A percentile compares a stretch with the other conserved stretches of the same genome.
These are phyloP conservation scores for Halichoerus grypus DNA, from an alignment of 2,113 vertebrate species.

Conservation along the genomic window DNA sequence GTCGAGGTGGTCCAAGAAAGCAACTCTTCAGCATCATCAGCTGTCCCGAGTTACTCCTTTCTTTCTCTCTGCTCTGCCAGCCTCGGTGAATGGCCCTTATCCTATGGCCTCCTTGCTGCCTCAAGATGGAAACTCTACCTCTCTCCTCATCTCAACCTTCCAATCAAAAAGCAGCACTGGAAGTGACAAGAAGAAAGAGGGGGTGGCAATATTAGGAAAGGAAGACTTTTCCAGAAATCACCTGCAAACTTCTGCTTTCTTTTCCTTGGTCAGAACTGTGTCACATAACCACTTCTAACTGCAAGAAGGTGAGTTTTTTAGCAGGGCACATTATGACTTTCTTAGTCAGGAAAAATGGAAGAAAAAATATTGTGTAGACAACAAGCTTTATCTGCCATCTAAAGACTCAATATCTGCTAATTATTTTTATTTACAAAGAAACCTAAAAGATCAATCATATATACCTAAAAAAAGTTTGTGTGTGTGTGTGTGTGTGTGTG, in stretches of 20 bases:
- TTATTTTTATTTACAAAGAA: constrained; percentile 20
- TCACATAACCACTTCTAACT: not conserved
- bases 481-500: not conserved
- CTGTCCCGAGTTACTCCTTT: not conserved
- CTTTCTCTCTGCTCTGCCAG: not conserved
- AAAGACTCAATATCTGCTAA: not conserved
- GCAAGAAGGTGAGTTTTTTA: not conserved
- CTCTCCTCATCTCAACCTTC: not conserved
- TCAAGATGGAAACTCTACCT: not conserved
- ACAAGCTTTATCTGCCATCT: not conserved
- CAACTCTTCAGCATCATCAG: not conserved
- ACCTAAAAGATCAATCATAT: not conserved
- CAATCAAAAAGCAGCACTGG: not conserved
- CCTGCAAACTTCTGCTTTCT: not conserved
- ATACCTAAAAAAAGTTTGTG: not conserved
- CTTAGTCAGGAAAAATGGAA: not conserved
- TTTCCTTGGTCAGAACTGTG: not conserved
- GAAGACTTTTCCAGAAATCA: not conserved
- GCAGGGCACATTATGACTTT: not conserved
- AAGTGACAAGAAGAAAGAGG: not conserved
- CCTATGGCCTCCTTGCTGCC: not conserved
- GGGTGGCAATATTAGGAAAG: not conserved
- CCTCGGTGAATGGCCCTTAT: not conserved
- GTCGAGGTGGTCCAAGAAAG: not conserved
- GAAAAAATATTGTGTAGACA: not conserved